Conservation (phyloP, 2,113 vertebrate species). For the Athene cunicularia region DNA sequence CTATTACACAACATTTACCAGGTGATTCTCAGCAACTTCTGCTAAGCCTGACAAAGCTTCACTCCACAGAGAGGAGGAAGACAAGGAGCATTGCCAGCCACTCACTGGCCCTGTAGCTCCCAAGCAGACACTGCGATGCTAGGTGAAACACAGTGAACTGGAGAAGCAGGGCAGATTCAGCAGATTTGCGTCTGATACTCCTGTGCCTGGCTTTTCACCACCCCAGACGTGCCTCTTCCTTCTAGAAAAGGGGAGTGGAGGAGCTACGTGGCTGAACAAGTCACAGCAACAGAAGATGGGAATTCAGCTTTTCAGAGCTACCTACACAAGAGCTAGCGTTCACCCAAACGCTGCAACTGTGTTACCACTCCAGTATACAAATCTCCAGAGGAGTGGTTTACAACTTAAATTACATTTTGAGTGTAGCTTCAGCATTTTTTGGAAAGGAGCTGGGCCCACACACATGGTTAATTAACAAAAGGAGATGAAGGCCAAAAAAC, state of each 20-base stretch:
- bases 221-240: background rate
- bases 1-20: background rate
- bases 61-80: background rate
- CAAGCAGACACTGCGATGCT: background rate
- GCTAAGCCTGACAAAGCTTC: background rate
- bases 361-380: accelerated
- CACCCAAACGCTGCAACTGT: background rate
- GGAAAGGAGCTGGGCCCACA: background rate
- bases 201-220: background rate
- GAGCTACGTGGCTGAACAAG: background rate
- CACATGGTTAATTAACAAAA: background rate
- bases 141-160: too few species aligned
- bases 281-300: accelerated
- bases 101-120: background rate
- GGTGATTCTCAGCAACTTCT: background rate
- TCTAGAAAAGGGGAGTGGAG: accelerated
- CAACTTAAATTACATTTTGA: background rate
- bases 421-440: background rate
- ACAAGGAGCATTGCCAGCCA: accelerated
- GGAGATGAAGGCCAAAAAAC: background rate
- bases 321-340: accelerated
- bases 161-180: background rate
- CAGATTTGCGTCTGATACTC: background rate
- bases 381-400: background rate
- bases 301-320: background rate